phyloP scores from a whole-genome alignment of 2,113 vertebrate species.

The Leptobrachium leishanense region DNA sequence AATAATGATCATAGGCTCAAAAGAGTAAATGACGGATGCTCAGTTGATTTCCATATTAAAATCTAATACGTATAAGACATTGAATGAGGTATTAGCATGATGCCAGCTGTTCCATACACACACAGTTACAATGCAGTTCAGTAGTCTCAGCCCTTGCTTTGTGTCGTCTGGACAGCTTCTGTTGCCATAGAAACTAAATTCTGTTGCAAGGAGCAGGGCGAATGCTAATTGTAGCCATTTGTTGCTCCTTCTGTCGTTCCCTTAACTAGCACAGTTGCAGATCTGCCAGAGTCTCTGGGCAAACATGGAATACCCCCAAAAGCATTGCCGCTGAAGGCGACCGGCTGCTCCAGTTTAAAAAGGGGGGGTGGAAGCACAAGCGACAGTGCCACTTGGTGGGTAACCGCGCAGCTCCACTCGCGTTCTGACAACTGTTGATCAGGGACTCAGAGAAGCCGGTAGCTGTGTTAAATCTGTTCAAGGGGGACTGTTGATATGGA shows the following conservation, averaged over 20 bases:
- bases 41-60: slow-evolving; percentile 53
- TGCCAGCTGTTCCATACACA: slow-evolving; percentile 41
- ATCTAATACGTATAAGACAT: slow-evolving; percentile 21
- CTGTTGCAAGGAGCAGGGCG: slow-evolving; percentile 54
- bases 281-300: slow-evolving; percentile 63
- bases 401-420: slow-evolving; percentile 57
- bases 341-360: slow-evolving; percentile 60
- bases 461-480: slow-evolving; percentile 58
- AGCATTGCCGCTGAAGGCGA: slow-evolving; percentile 61
- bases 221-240: slow-evolving; percentile 62
- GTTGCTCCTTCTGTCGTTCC: slow-evolving; percentile 63
- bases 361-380: slow-evolving; percentile 47
- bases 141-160: slow-evolving; percentile 57
- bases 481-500: slow-evolving; percentile 58
- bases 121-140: slow-evolving; percentile 47
- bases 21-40: slow-evolving; percentile 37
- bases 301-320: slow-evolving; percentile 62
- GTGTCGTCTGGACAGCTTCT: slow-evolving; percentile 64
- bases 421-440: slow-evolving; percentile 62
- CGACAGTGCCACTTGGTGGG: slow-evolving; percentile 59
- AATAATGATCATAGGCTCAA: slow-evolving; percentile 25
- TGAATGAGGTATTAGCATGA: slow-evolving; percentile 20
- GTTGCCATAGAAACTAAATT: slow-evolving; percentile 72
- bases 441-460: slow-evolving; percentile 53
- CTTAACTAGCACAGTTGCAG: slow-evolving; percentile 63